Conservation (phyloP, 2,797 vertebrate genomes). For the Acanthornis magna region DNA sequence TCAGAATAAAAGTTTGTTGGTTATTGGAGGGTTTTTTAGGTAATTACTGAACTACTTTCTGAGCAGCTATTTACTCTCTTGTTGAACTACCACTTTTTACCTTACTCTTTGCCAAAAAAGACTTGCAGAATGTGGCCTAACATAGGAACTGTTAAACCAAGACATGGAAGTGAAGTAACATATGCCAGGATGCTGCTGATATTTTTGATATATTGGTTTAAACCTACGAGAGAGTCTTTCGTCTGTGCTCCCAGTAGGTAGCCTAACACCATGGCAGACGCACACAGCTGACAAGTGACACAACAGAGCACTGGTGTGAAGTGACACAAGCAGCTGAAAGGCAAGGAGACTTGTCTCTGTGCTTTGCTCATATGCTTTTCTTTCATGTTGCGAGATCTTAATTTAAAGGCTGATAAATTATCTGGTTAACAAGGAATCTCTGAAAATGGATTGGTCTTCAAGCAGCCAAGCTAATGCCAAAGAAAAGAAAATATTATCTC, state of each 20-base stretch:
- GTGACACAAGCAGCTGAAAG: not conserved
- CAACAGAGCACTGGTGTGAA: not conserved
- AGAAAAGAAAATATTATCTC: not conserved
- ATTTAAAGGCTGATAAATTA: not conserved
- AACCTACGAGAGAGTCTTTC: not conserved
- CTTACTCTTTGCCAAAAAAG: not conserved
- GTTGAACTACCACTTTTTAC: not conserved
- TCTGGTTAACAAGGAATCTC: not conserved
- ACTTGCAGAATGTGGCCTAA: not conserved
- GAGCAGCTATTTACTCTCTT: not conserved
- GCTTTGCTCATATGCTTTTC: not conserved
- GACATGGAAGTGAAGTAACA: not conserved
- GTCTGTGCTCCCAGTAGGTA: fast-evolving
- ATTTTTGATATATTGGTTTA: not conserved
- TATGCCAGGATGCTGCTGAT: not conserved
- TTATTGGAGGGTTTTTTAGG: not conserved
- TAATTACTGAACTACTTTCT: not conserved
- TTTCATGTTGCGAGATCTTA: not conserved
- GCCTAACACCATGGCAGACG: not conserved
- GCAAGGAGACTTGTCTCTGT: not conserved
- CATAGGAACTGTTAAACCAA: not conserved
- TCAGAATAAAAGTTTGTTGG: not conserved
- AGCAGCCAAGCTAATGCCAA: not conserved
- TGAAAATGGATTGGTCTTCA: not conserved
- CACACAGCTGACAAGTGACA: not conserved